Conservation (phyloP, 2,797 vertebrate species). For the Ceryle rudis region DNA sequence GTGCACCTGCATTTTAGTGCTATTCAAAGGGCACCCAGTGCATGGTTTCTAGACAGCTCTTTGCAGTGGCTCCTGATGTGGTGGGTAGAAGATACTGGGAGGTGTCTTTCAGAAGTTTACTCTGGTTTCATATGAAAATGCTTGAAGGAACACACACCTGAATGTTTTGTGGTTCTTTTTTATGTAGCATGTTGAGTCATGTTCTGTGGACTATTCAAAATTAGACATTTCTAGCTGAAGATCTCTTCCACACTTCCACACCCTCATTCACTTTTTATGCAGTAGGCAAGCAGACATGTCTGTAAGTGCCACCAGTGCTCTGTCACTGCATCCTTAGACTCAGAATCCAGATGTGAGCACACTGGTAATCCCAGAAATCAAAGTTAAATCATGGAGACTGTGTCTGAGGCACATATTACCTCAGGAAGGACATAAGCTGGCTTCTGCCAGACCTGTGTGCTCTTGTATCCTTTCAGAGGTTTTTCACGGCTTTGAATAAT, state of each 20-base stretch:
- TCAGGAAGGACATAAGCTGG: not conserved
- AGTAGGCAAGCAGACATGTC: not conserved
- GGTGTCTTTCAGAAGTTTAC: not conserved
- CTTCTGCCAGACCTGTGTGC: rapidly evolving
- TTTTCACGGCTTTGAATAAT: not conserved
- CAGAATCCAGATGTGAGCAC: rapidly evolving
- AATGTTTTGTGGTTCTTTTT: not conserved
- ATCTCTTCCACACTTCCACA: rapidly evolving
- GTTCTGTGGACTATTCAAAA: not conserved
- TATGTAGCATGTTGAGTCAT: rapidly evolving
- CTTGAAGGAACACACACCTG: not conserved
- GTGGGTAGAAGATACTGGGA: not conserved
- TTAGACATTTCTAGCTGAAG: not conserved
- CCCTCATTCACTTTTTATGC: not conserved
- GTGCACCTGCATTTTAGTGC: not conserved
- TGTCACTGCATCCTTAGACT: not conserved
- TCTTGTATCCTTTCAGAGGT: not conserved
- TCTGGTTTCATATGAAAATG: not conserved
- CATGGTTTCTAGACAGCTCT: rapidly evolving
- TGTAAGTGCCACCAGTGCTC: rapidly evolving
- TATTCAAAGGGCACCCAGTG: rapidly evolving
- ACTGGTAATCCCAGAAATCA: not conserved
- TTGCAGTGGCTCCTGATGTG: not conserved
- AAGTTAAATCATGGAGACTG: rapidly evolving
- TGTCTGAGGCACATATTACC: rapidly evolving